Evolutionary conservation across 2,888 invertebrate genomes (phyloP).

Genomic region (Mystacides longicornis): DNA sequence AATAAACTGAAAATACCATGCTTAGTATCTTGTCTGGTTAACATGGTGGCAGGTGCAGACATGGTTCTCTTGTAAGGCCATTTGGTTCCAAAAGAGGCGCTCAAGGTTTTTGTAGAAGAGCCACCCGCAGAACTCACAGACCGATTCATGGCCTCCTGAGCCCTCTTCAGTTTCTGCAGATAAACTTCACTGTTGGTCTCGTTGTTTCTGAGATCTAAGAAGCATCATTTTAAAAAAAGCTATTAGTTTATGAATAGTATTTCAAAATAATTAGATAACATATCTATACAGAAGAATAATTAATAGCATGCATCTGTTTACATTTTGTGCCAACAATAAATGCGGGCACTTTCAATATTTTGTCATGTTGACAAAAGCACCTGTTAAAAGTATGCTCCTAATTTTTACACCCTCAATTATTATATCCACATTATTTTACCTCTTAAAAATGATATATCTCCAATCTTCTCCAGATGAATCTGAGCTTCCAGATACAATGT

Average conservation of each 20-base stretch:
- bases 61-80: slow-evolving; percentile 94
- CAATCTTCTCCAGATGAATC: slow-evolving; percentile 76
- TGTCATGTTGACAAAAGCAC: no score
- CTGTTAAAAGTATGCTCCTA: no score
- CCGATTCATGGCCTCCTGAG: slow-evolving; percentile 78
- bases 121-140: slow-evolving; percentile 48
- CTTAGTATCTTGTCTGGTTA: slow-evolving; percentile 66
- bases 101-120: slow-evolving; percentile 60
- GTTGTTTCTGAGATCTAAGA: slow-evolving; percentile 75
- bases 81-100: slow-evolving; percentile 83
- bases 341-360: no score
- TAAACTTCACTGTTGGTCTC: slow-evolving; percentile 83
- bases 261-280: no score
- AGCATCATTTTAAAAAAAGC: no score
- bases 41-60: slow-evolving; percentile 84
- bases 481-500: slow-evolving; percentile 94
- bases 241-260: no score
- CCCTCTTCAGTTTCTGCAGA: slow-evolving; percentile 77
- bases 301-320: no score
- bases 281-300: no score
- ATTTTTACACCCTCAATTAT: no score
- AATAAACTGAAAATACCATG: slow-evolving; percentile 51
- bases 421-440: slow-evolving; percentile 52
- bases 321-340: no score
- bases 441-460: slow-evolving; percentile 76